Conservation (phyloP, 2,113 vertebrate species). For the Rhinopomastus cyanomelas region DNA sequence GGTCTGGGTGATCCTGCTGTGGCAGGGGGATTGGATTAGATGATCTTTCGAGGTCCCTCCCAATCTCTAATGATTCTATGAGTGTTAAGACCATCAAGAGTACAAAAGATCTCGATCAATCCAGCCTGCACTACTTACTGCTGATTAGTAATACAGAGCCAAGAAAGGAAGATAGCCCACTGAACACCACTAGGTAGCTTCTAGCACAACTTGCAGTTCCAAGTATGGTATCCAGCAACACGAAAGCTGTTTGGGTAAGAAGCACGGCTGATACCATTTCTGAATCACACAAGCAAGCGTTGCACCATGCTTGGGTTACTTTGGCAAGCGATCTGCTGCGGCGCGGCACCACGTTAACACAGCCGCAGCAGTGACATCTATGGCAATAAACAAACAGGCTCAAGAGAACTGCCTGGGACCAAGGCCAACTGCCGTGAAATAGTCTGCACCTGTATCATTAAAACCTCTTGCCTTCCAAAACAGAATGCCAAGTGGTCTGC, state of each 20-base stretch:
- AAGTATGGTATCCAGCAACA: background rate
- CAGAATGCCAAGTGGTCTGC: background rate
- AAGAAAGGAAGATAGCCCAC: background rate
- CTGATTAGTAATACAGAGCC: background rate
- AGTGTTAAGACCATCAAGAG: background rate
- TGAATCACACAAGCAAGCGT: background rate
- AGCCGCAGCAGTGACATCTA: background rate
- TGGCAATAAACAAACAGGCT: background rate
- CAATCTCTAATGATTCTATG: too few species aligned
- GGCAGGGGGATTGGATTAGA: too few species aligned
- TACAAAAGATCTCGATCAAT: background rate
- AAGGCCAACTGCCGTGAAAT: background rate
- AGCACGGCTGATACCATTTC: accelerated
- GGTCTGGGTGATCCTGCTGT: too few species aligned
- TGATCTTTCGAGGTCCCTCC: too few species aligned
- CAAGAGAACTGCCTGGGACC: background rate
- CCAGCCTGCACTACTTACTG: background rate
- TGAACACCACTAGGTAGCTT: background rate
- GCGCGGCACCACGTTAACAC: background rate
- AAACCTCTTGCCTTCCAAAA: background rate
- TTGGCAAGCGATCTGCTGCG: background rate
- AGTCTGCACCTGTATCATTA: background rate
- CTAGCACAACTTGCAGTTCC: background rate
- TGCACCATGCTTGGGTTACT: background rate
- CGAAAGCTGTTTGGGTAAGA: background rate